Conservation (phyloP, 2,113 vertebrate species). For the Solea senegalensis region DNA sequence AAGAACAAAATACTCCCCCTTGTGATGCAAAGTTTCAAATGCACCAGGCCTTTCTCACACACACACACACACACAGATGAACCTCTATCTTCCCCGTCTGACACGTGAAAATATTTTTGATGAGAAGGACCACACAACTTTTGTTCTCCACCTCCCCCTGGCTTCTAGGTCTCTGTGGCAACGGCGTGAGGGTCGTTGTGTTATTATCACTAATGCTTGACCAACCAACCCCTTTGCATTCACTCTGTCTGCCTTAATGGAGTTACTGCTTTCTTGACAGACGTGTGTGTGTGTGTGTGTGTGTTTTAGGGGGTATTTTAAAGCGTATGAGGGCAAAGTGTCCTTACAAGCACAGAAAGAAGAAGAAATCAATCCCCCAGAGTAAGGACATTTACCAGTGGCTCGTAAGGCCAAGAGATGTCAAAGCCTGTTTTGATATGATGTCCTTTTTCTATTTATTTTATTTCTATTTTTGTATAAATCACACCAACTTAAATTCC, state of each 20-base stretch:
- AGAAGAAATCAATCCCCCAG: not conserved
- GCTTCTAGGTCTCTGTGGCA: conserved; percentile 58
- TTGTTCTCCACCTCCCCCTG: conserved; percentile 33
- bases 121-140: conserved; percentile 64
- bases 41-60: conserved; percentile 30
- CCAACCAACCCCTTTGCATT: conserved; percentile 59
- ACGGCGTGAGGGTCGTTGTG: conserved; percentile 53
- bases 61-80: conserved; percentile 16
- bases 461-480: no score
- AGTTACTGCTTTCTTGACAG: conserved; percentile 55
- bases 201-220: conserved; percentile 64
- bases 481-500: no score
- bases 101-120: conserved; percentile 60
- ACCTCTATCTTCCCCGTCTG: conserved; percentile 47
- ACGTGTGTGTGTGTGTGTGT: conserved; percentile 3
- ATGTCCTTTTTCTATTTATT: no score
- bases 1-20: conserved; percentile 18
- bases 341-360: not conserved
- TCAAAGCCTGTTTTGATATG: no score
- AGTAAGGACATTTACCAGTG: no score
- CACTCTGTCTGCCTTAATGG: conserved; percentile 62
- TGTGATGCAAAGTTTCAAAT: conserved; percentile 22
- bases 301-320: conserved; percentile 6
- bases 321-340: not conserved
- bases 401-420: no score